Evolutionary conservation across 1,140 invertebrate species (phyloP).

Genomic region (Tachypleus tridentatus): DNA sequence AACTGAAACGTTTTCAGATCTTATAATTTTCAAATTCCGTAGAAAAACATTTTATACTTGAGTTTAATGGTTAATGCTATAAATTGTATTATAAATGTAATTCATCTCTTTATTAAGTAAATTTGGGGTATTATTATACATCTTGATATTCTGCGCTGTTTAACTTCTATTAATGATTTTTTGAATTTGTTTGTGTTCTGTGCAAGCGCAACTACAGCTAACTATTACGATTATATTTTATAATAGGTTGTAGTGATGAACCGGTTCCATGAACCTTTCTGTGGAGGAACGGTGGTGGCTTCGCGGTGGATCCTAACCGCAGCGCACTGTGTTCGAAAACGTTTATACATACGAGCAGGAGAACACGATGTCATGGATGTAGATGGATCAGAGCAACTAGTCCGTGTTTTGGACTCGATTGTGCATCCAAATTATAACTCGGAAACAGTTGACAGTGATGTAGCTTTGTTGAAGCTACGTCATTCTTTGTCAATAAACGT

Average conservation of each 20-base stretch:
- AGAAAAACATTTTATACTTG: too few relatives aligned
- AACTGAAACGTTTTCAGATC: too few relatives aligned
- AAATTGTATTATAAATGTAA: too few relatives aligned
- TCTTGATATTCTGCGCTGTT: too few relatives aligned
- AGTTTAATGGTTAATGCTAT: too few relatives aligned
- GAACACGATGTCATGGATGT: slow-evolving; percentile 59
- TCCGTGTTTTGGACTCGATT: slow-evolving; percentile 55
- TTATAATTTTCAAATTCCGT: too few relatives aligned
- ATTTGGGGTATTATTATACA: too few relatives aligned
- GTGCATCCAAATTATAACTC: slow-evolving; percentile 74
- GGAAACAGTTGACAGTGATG: slow-evolving; percentile 80
- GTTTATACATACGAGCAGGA: slow-evolving; percentile 67
- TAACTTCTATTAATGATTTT: too few relatives aligned
- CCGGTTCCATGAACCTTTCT: slow-evolving; percentile 45
- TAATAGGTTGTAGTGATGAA: slow-evolving; percentile 28
- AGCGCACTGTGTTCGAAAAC: slow-evolving; percentile 70
- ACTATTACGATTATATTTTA: background rate
- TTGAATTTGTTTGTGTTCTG: too few relatives aligned
- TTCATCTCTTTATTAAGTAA: too few relatives aligned
- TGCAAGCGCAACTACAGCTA: too few relatives aligned
- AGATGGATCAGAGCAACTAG: slow-evolving; percentile 56
- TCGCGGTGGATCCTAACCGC: slow-evolving; percentile 81
- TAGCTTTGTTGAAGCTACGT: slow-evolving; percentile 54
- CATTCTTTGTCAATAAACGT: slow-evolving; percentile 37
- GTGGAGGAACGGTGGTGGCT: slow-evolving; percentile 75